Evolutionary conservation across 2,888 invertebrate species (phyloP), one percentile per base, ranked within the genome.

Genomic region (Drosophila aldrichi): DNA sequence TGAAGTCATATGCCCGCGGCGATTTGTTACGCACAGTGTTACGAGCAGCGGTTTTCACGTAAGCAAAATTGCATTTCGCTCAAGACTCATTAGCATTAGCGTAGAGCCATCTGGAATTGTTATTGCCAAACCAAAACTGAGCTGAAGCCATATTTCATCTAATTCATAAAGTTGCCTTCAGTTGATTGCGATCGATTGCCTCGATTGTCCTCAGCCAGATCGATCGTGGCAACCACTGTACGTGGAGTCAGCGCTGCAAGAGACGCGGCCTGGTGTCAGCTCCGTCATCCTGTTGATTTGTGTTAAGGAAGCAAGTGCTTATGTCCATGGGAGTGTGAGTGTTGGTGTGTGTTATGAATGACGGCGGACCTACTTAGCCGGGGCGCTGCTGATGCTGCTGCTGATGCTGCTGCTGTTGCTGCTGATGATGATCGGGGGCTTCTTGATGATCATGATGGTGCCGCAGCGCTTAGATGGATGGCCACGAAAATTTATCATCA

Each of bases 251-350:
- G 57, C 20, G 63, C 38, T n/a, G 52, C 49, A 34, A 52, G 32
- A 44, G 54, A 41, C 54, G 57, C 43, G 62, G 65, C 43, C 60
- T 66, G 68, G 81, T 83, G 84, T 87, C 82, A 86, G 87, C 72
- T 84, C 82, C 77, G 82, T 87, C 84, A 84, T 84, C 77, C 84
- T 82, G 74, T 70, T 83, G 82, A 83, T 83, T 83, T 83, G 87
- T 84, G 85, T 84, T 87, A 82, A 87, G 83, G 88, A 87, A 87
- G 82, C 85, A 84, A 84, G 83, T 84, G 87, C 87, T 83, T 82
- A 77, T 77, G 83, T 72, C 67, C 59, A 69, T 63, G 60, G 38
- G 22, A 43, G 56, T 59, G 54, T 66, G 65, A 25, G 62, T 59
- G 74, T 52, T 44, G 36, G 41, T 69, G 64, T 66, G 71, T 65